These are phyloP conservation scores for Leptinotarsa juncta DNA, from an alignment of 2,888 invertebrate species.

Conservation along the genomic window DNA sequence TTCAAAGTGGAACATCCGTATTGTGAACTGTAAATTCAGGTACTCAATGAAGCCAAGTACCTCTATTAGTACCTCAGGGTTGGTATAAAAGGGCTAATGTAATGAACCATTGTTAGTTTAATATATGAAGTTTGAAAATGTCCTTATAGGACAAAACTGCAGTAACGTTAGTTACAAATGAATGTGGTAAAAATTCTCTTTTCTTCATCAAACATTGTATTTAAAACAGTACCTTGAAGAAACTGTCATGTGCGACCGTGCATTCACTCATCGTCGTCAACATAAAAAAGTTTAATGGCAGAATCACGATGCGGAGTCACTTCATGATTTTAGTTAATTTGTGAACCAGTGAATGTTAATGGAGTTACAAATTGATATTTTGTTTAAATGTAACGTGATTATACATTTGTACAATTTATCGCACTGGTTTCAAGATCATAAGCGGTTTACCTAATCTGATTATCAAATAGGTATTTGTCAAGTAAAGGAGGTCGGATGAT, in stretches of 20 bases:
- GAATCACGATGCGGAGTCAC: conserved; percentile 2
- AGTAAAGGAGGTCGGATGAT: conserved; percentile 3
- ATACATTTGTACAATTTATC: conserved; percentile 1
- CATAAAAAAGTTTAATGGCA: not conserved
- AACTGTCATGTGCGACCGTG: not conserved
- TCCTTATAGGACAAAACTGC: too few relatives aligned
- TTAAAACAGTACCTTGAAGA: not conserved
- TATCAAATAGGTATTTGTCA: not conserved
- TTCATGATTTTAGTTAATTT: conserved; percentile 3
- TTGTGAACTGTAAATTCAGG: too few relatives aligned
- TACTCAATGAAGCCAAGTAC: too few relatives aligned
- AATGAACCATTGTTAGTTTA: too few relatives aligned
- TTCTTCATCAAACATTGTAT: not conserved
- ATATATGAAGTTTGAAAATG: too few relatives aligned
- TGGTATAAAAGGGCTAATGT: too few relatives aligned
- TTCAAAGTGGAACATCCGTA: too few relatives aligned
- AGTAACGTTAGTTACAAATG: too few relatives aligned
- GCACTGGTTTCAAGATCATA: not conserved
- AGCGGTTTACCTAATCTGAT: conserved; percentile 2
- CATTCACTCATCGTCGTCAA: not conserved
- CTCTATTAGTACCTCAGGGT: too few relatives aligned
- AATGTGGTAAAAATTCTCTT: not conserved
- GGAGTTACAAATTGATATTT: conserved; percentile 2
- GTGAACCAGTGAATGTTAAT: conserved; percentile 11
- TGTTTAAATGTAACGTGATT: conserved; percentile 2